Base-by-base conservation (phyloP, 2,113 vertebrate species). In the Xiphophorus couchianus region DNA sequence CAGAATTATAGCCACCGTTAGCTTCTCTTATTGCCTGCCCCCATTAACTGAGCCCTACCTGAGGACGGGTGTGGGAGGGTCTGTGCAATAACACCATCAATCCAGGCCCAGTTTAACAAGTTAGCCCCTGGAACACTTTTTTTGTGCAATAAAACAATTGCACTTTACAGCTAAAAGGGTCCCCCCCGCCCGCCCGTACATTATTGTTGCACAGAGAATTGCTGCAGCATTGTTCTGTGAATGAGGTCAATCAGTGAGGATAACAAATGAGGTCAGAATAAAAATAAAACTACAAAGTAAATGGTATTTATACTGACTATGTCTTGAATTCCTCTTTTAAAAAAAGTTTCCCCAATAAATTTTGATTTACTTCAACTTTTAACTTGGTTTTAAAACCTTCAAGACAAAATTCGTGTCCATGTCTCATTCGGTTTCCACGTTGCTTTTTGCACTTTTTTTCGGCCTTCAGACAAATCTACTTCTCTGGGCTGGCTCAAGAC, bases 1-100 rank as follows among this genome's bases (percentile, higher is more conserved):
- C 88, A 89, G 90, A 89, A 88, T 89, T 90, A 89, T 77, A 84
- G 84, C 88, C 84, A 71, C 82, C 74, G 90, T 88, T 90, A 89
- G 73, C 77, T 78, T 61, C 82, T 84, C 78, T 88, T 88, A 86
- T 90, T 90, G 85, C 84, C 79, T 78, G 78, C n/a, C 71, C 83
- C 84, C 85, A 88, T 92, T 90, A 93, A 87, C 86, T 44, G 82
- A 70, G 87, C 74, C 80, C 78, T 74, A 89, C 84, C 83, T 88
- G 90, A 86, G 84, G 88, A 89, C 73, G 72, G 35, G 35, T 2
- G 35, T 7, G 9, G 51, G 51, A 62, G 88, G 69, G 88, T 80
- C 14, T 61, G 12, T 79, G 67, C 63, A 86, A 86, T 85, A 89
- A 87, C 79, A 86, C 73, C 78, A 88, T 89, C 84, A 89, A 87